phyloP scores from a whole-genome alignment of 2,113 vertebrate genomes.

The Dermatemys mawii region DNA sequence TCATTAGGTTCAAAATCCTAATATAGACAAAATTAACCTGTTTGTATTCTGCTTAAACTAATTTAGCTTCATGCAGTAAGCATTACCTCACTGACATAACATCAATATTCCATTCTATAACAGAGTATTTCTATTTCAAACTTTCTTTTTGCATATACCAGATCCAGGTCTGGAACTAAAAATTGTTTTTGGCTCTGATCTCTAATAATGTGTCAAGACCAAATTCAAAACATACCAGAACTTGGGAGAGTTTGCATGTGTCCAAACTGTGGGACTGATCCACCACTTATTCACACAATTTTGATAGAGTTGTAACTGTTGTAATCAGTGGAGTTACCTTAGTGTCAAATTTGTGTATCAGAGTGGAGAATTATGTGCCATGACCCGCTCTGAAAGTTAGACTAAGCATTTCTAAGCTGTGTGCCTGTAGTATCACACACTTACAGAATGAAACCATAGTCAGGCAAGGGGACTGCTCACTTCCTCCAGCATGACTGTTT shows the following conservation, averaged over 20 bases:
- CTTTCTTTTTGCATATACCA: not conserved
- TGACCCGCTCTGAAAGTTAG: not conserved
- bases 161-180: not conserved
- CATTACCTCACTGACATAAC: not conserved
- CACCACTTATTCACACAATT: not conserved
- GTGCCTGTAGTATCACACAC: not conserved
- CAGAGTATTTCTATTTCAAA: not conserved
- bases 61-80: not conserved
- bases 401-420: not conserved
- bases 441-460: not conserved
- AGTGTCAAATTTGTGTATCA: no score
- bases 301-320: not conserved
- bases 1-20: not conserved
- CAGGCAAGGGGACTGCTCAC: not conserved
- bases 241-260: not conserved
- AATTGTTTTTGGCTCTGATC: not conserved
- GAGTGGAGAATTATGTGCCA: no score
- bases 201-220: not conserved
- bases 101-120: not conserved
- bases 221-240: not conserved
- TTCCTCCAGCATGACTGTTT: not conserved
- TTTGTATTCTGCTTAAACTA: slow-evolving; percentile 15
- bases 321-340: not conserved
- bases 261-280: not conserved
- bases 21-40: not conserved